Conservation (phyloP, 2,888 invertebrate species). For the Xanthorhoe designata region DNA sequence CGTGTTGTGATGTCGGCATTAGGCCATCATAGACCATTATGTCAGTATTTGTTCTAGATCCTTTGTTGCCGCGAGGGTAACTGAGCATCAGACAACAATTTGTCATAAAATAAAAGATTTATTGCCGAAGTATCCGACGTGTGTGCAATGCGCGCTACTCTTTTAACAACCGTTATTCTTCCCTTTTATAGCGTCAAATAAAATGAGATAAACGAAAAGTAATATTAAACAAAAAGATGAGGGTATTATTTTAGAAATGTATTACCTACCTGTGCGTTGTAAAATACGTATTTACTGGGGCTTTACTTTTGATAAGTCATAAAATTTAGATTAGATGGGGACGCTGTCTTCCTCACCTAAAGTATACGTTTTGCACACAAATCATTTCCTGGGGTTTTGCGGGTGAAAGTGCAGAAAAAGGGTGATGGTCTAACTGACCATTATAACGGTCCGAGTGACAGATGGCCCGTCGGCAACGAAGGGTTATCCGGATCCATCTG, state of each 20-base stretch:
- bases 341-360: constrained; percentile 23
- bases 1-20: constrained; percentile 67
- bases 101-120: constrained; percentile 86
- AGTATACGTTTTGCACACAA: constrained; percentile 38
- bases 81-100: constrained; percentile 75
- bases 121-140: constrained; percentile 66
- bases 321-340: constrained; percentile 37
- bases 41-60: constrained; percentile 80
- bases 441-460: constrained; percentile 61
- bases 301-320: constrained; percentile 57
- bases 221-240: constrained; percentile 74
- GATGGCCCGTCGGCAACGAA: constrained; percentile 69
- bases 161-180: constrained; percentile 79
- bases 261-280: constrained; percentile 62
- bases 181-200: constrained; percentile 81
- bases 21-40: constrained; percentile 78
- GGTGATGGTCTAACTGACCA: constrained; percentile 59
- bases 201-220: constrained; percentile 77
- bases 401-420: constrained; percentile 56
- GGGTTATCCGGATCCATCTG: constrained; percentile 78
- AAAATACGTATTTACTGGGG: constrained; percentile 58
- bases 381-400: constrained; percentile 47
- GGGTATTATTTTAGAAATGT: constrained; percentile 67
- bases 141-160: constrained; percentile 72
- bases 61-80: constrained; percentile 72